A percentile compares a stretch with the other conserved stretches of the same genome.
Evolutionary conservation across 2,888 invertebrate species (phyloP).

Genomic region (Geophilus truncorum): DNA sequence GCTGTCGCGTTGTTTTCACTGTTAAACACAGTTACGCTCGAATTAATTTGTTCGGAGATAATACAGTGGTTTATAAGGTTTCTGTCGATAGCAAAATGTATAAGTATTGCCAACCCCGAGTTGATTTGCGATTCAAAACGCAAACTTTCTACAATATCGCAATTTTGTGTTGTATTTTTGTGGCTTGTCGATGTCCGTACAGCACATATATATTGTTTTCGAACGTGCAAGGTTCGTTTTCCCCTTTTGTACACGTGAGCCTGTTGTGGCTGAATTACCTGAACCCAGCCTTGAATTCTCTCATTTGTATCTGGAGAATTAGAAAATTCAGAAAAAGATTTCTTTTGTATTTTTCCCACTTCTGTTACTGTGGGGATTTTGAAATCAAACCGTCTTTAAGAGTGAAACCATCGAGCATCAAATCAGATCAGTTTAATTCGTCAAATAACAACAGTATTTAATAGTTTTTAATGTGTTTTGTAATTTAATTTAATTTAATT

Average conservation of each 20-base stretch:
- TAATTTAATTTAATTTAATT: too few species aligned
- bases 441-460: not conserved
- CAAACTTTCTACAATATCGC: slow-evolving; percentile 45
- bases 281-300: slow-evolving; percentile 44
- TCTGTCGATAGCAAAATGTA: not conserved
- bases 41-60: slow-evolving; percentile 34
- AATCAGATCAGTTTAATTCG: not conserved
- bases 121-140: slow-evolving; percentile 42
- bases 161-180: slow-evolving; percentile 42
- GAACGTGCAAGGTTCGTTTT: slow-evolving; percentile 33
- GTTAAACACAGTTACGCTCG: slow-evolving; percentile 41
- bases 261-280: slow-evolving; percentile 42
- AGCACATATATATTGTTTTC: slow-evolving; percentile 39
- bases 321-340: slow-evolving; percentile 39
- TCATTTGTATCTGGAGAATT: slow-evolving; percentile 44
- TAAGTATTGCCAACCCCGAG: not conserved
- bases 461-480: not conserved
- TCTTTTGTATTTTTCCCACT: not conserved
- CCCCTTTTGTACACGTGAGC: slow-evolving; percentile 36
- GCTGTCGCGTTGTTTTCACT: slow-evolving; percentile 41
- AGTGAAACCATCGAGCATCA: not conserved
- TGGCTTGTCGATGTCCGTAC: slow-evolving; percentile 43
- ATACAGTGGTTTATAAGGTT: not conserved
- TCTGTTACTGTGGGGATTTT: not conserved
- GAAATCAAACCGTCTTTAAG: not conserved